These are phyloP conservation scores for Myoxocephalus aenaeus DNA, from an alignment of 2,797 vertebrate species.

Conservation along the genomic window DNA sequence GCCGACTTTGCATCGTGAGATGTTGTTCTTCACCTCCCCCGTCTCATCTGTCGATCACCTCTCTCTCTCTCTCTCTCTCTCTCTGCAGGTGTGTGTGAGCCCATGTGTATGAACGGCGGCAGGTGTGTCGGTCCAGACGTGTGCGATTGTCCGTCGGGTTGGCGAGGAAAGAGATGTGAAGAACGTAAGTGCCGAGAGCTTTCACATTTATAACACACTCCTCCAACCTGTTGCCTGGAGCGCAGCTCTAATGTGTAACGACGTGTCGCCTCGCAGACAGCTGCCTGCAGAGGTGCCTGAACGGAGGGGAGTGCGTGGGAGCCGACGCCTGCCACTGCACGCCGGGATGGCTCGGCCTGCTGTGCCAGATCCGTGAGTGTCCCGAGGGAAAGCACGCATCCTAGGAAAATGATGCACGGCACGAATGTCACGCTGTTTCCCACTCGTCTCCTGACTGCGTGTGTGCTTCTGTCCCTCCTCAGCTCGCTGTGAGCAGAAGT, in stretches of 20 bases:
- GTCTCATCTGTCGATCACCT: too few species aligned
- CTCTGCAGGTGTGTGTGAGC: slow-evolving; percentile 86
- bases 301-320: slow-evolving; percentile 81
- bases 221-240: background rate
- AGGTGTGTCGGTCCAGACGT: slow-evolving; percentile 81
- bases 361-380: slow-evolving; percentile 84
- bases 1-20: background rate
- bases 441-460: background rate
- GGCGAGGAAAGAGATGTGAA: slow-evolving; percentile 79
- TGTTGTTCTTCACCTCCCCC: background rate
- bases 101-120: slow-evolving; percentile 85
- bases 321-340: slow-evolving; percentile 78
- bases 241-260: background rate
- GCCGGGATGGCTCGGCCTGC: slow-evolving; percentile 76
- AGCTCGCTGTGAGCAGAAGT: slow-evolving; percentile 81
- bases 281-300: slow-evolving; percentile 83
- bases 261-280: slow-evolving; percentile 64
- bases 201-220: background rate
- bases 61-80: background rate
- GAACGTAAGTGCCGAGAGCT: slow-evolving; percentile 75
- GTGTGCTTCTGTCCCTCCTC: slow-evolving; percentile 13
- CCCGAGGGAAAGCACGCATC: background rate
- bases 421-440: too few species aligned
- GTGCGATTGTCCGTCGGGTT: slow-evolving; percentile 86
- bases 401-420: background rate